Base-by-base conservation (phyloP, 2,888 invertebrate species). In the Hydraecia micacea region DNA sequence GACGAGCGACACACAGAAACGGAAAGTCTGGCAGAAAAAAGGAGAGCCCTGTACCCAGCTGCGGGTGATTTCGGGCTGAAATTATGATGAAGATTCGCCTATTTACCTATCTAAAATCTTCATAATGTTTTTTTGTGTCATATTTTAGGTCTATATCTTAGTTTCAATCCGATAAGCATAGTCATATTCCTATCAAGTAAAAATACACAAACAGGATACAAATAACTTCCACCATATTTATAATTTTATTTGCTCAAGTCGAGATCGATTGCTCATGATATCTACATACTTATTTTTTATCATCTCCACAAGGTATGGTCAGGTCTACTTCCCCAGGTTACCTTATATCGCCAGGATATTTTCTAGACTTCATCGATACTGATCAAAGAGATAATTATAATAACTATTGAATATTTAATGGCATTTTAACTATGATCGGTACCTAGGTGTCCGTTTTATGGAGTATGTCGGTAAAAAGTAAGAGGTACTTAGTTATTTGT, bases 381-480 rank as follows among this genome's bases (percentile, higher is more conserved):
- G 79, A 86, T 85, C 86, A 86, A 74, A 76, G 55, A 65, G 39
- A 79, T 83, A 83, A 86, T 84, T 85, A 83, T 83, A 83, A 86
- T 86, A 83, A 71, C 84, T 71, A 42, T 76, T 83, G 84, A 85
- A 85, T 85, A 86, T 85, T 79, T 78, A 69, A 85, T 73, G 79
- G 84, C 21, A 83, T 85, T 75, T 71, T 62, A 75, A 68, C 75
- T 75, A 75, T 60, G 67, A 52, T 39, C 36, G 63, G 69, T 67
- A n/a, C n/a, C 5, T 25, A 78, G 67, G 83, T 86, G 79, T 77
- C 36, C 60, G n/a, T 73, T 78, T 73, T 70, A 72, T 66, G 58
- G 65, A 81, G 58, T 15, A 36, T 46, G 28, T 2, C 9, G 42
- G 32, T 58, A 46, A 75, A 60, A 75, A 32, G 18, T 8, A 6